Evolutionary conservation across 2,888 invertebrate genomes (phyloP).

Genomic region (Stenichneumon culpator): DNA sequence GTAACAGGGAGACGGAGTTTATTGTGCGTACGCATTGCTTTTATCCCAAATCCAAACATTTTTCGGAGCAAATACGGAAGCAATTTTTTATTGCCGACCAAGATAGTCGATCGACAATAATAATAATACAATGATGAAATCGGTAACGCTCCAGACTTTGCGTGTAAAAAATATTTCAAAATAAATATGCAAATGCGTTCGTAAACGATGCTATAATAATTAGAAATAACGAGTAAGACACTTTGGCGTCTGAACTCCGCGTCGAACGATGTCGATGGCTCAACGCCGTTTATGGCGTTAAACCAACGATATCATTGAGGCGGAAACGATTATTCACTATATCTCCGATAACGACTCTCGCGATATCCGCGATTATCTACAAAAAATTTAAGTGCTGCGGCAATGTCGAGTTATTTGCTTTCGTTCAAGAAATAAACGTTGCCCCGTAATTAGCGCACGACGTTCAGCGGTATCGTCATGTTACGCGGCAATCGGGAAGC

Average conservation of each 20-base stretch:
- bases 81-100: background rate
- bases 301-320: conserved; percentile 40
- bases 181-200: background rate
- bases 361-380: conserved; percentile 7
- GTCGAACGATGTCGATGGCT: conserved; percentile 23
- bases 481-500: conserved; percentile 90
- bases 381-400: background rate
- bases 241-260: conserved; percentile 40
- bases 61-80: background rate
- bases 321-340: background rate
- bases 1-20: background rate
- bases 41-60: background rate
- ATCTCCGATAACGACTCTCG: conserved; percentile 9
- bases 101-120: background rate
- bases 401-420: conserved; percentile 13
- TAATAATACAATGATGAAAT: background rate
- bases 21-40: background rate
- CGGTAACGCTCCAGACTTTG: background rate
- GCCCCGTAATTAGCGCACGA: conserved; percentile 88
- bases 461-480: conserved; percentile 93
- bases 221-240: conserved; percentile 48
- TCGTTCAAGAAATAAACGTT: background rate
- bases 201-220: background rate
- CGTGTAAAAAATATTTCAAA: conserved; percentile 5
- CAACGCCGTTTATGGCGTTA: background rate